phyloP scores from a whole-genome alignment of 2,113 vertebrate species.

The Carettochelys insculpta region DNA sequence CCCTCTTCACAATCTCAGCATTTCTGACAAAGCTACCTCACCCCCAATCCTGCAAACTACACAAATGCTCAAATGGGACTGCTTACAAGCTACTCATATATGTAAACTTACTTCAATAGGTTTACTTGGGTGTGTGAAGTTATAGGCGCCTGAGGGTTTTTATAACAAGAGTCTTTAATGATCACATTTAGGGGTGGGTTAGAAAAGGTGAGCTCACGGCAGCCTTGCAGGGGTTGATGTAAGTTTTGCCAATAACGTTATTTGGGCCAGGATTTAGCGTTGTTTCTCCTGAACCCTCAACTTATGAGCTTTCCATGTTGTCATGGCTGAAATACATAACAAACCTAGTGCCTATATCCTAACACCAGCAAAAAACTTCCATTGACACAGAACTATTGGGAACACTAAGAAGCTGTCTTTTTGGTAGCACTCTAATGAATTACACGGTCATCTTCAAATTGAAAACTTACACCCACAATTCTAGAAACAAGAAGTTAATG shows the following conservation, averaged over 20 bases:
- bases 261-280: background rate
- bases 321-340: background rate
- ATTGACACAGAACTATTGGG: background rate
- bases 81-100: no score
- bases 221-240: background rate
- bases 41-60: background rate
- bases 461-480: background rate
- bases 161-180: background rate
- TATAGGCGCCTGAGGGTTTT: background rate
- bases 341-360: background rate
- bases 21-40: background rate
- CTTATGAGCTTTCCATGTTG: background rate
- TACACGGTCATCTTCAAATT: background rate
- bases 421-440: background rate
- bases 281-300: background rate
- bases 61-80: background rate
- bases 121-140: background rate
- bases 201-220: background rate
- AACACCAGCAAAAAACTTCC: background rate
- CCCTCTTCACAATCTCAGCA: background rate
- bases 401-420: background rate
- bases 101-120: background rate
- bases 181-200: background rate
- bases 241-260: background rate
- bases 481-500: background rate